phyloP scores from a whole-genome alignment of 1,140 invertebrate genomes.

The Neotoxoptera formosana region DNA sequence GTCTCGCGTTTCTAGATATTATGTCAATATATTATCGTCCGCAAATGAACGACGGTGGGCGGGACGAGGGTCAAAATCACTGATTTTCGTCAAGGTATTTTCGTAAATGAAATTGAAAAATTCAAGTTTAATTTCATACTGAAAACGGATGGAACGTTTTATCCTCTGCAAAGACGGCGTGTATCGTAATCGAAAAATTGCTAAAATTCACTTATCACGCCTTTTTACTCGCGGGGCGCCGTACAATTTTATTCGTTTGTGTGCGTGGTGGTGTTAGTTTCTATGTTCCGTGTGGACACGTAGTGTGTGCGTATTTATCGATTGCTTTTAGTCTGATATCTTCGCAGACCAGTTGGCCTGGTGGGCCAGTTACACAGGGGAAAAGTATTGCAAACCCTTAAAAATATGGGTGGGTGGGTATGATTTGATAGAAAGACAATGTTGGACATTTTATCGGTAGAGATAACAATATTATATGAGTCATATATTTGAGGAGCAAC shows the following conservation, averaged over 20 bases:
- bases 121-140: no score
- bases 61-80: background rate
- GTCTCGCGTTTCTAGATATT: background rate
- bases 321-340: background rate
- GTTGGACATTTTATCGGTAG: no score
- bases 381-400: no score
- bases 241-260: background rate
- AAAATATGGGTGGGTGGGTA: no score
- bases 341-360: no score
- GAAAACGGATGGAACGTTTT: background rate
- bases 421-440: no score
- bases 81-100: background rate
- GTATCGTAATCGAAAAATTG: background rate
- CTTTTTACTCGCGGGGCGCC: background rate
- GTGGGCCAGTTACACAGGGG: no score
- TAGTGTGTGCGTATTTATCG: background rate
- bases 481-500: no score
- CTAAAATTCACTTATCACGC: background rate
- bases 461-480: no score
- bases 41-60: background rate
- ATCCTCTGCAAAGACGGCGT: background rate
- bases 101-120: background rate
- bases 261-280: no score
- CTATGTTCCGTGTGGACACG: background rate
- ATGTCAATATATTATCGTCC: background rate